These are phyloP conservation scores for Chaetops frenatus DNA, from an alignment of 2,113 vertebrate genomes.

Conservation along the genomic window DNA sequence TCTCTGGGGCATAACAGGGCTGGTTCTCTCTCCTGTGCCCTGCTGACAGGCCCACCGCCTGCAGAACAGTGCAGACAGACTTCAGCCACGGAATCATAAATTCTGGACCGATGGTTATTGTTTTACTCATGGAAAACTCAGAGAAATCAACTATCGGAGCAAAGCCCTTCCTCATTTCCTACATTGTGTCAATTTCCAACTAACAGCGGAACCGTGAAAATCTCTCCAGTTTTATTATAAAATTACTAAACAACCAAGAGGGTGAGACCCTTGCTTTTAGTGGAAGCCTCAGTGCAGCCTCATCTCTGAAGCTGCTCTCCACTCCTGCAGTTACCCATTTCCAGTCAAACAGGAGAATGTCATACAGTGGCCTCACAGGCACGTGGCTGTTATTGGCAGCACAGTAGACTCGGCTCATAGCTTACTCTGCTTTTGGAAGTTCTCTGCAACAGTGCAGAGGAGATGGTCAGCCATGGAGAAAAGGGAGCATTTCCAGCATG, in stretches of 20 bases:
- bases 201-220: neutral
- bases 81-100: neutral
- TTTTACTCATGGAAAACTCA: neutral
- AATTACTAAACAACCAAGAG: neutral
- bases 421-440: neutral
- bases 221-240: slow-evolving; percentile 16
- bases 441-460: neutral
- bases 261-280: neutral
- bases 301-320: neutral
- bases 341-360: neutral
- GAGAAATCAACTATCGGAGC: neutral
- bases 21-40: neutral
- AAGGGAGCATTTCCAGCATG: neutral
- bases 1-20: neutral
- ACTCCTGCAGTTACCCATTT: neutral
- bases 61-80: neutral
- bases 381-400: neutral
- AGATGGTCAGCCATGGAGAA: neutral
- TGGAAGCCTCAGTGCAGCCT: neutral
- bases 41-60: neutral
- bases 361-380: neutral
- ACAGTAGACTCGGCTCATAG: neutral
- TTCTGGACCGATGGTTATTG: neutral
- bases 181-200: neutral
- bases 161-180: neutral